A percentile compares a stretch with the other conserved stretches of the same genome.
Conservation (phyloP, 2,888 invertebrate species). For the Eumerus sabulonum region DNA sequence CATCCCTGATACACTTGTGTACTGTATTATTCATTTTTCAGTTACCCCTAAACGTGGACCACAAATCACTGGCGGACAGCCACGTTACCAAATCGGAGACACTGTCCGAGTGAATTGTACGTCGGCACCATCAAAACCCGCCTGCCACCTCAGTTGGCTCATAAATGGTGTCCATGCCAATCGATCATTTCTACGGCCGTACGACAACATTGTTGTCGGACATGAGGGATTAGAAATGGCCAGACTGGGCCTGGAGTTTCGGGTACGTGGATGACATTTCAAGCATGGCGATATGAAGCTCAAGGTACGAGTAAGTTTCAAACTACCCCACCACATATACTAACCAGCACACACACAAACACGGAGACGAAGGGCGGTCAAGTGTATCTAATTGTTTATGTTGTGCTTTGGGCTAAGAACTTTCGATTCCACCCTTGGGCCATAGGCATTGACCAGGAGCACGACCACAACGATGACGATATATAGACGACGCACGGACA, state of each 20-base stretch:
- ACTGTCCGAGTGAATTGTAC: slow-evolving; percentile 91
- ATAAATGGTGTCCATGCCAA: slow-evolving; percentile 90
- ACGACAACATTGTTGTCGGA: slow-evolving; percentile 80
- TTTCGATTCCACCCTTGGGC: background rate
- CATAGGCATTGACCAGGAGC: slow-evolving; percentile 6
- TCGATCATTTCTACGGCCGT: slow-evolving; percentile 80
- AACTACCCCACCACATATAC: background rate
- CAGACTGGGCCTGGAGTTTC: slow-evolving; percentile 88
- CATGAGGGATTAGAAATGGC: slow-evolving; percentile 86
- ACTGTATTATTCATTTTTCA: slow-evolving; percentile 78
- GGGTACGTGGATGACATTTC: slow-evolving; percentile 89
- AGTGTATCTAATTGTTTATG: slow-evolving; percentile 50
- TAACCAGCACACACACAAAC: background rate
- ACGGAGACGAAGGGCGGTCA: slow-evolving; percentile 3
- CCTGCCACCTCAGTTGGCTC: slow-evolving; percentile 91
- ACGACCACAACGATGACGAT: no score
- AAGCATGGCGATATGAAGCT: slow-evolving; percentile 91
- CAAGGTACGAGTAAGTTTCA: slow-evolving; percentile 80
- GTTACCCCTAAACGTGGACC: slow-evolving; percentile 90
- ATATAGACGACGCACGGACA: no score
- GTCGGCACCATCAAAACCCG: slow-evolving; percentile 89
- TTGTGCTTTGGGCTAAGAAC: no score
- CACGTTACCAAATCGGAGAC: slow-evolving; percentile 90
- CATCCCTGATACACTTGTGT: slow-evolving; percentile 21
- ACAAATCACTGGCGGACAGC: slow-evolving; percentile 88